phyloP scores from a whole-genome alignment of 1,140 invertebrate species.

The Hycleus cichorii region DNA sequence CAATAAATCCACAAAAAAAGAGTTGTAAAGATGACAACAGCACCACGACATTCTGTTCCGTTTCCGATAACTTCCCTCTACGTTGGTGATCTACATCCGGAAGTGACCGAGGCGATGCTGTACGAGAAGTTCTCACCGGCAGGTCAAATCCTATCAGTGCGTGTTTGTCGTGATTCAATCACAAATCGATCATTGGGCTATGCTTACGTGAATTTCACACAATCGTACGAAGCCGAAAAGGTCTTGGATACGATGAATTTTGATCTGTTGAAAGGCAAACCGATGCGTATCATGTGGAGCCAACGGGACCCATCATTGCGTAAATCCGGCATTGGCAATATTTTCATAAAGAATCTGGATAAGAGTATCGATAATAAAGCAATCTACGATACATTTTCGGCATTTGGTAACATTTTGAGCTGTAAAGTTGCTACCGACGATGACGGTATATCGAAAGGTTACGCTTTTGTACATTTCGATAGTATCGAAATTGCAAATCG shows the following conservation, averaged over 20 bases:
- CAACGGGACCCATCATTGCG: slow-evolving; percentile 97
- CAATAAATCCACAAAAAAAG: too few species aligned
- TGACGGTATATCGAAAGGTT: slow-evolving; percentile 92
- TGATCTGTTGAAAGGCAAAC: slow-evolving; percentile 93
- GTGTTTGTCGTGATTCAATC: slow-evolving; percentile 96
- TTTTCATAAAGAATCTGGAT: slow-evolving; percentile 99
- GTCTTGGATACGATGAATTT: slow-evolving; percentile 99
- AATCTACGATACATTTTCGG: slow-evolving; percentile 99
- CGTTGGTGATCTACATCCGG: slow-evolving; percentile 95
- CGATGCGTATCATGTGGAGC: slow-evolving; percentile 99
- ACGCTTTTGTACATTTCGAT: slow-evolving; percentile 99
- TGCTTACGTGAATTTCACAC: slow-evolving; percentile 99
- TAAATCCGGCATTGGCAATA: slow-evolving; percentile 98
- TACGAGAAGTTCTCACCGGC: slow-evolving; percentile 98
- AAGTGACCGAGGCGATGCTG: slow-evolving; percentile 97
- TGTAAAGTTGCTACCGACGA: slow-evolving; percentile 99
- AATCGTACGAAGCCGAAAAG: slow-evolving; percentile 90
- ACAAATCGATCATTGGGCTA: slow-evolving; percentile 96
- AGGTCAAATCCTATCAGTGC: slow-evolving; percentile 93
- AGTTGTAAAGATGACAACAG: slow-evolving; percentile 42
- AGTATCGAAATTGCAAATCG: slow-evolving; percentile 97
- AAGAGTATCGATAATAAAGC: slow-evolving; percentile 99
- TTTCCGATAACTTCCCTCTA: slow-evolving; percentile 95
- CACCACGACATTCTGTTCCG: slow-evolving; percentile 60
- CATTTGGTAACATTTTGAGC: slow-evolving; percentile 98